Percentiles rank a stretch among this genome's conserved stretches.
These are phyloP conservation scores for Ophraella communa DNA, from an alignment of 2,888 invertebrate genomes.

Conservation along the genomic window DNA sequence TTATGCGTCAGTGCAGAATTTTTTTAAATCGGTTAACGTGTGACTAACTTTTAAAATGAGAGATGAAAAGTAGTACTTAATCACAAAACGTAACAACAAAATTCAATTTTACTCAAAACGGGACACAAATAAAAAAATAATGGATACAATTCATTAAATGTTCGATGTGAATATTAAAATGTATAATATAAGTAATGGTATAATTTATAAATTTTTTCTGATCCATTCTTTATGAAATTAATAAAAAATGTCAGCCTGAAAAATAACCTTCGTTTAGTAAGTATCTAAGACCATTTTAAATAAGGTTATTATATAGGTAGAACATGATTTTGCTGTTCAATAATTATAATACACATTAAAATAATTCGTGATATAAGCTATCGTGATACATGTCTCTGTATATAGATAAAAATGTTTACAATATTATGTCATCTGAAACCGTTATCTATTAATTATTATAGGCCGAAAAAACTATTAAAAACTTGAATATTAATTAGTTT, in stretches of 20 bases:
- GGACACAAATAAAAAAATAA: too few species aligned
- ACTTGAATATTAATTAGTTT: background rate
- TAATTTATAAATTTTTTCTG: background rate
- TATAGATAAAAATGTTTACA: conserved; percentile 9
- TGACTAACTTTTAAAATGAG: too few species aligned
- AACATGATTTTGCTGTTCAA: conserved; percentile 7
- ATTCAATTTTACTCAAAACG: too few species aligned
- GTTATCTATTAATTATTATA: too few species aligned
- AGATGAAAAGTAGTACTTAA: too few species aligned
- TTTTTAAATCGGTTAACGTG: too few species aligned
- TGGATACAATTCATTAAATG: too few species aligned
- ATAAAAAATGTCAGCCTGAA: background rate
- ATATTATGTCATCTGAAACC: conserved; percentile 23
- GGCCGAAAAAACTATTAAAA: background rate
- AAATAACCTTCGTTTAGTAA: background rate
- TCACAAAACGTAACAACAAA: too few species aligned
- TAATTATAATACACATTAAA: conserved; percentile 23
- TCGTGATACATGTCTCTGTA: conserved; percentile 23
- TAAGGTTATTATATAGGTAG: conserved; percentile 6
- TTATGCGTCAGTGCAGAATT: too few species aligned
- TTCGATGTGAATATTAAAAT: too few species aligned
- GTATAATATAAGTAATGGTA: too few species aligned
- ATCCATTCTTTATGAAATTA: background rate
- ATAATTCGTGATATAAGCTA: conserved; percentile 23
- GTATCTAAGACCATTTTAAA: background rate